These are phyloP conservation scores for Nyctibius bracteatus DNA, from an alignment of 2,113 vertebrate genomes.

Conservation along the genomic window DNA sequence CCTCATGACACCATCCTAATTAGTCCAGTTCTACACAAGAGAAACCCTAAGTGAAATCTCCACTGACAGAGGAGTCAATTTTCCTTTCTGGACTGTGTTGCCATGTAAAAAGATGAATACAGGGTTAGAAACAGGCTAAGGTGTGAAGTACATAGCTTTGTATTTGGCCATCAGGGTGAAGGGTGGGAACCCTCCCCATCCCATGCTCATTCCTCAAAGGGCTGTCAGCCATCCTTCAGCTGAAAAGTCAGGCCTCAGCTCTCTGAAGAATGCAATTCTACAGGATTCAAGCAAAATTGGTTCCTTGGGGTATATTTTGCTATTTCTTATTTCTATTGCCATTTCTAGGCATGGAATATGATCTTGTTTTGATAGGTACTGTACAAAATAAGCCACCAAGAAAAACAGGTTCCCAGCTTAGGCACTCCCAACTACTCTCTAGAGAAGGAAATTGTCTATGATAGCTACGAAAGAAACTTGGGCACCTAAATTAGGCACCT, in stretches of 20 bases:
- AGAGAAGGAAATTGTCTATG: neutral
- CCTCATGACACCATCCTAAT: neutral
- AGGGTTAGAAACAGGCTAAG: neutral
- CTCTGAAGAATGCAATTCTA: neutral
- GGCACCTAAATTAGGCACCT: neutral
- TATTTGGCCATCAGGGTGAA: neutral
- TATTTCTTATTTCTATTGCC: neutral
- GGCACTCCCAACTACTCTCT: neutral
- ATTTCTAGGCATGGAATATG: neutral
- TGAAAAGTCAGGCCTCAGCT: neutral
- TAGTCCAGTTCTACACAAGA: neutral
- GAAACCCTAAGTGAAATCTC: neutral
- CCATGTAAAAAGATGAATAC: neutral
- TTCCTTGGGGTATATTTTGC: neutral
- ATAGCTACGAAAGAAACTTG: neutral
- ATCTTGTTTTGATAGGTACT: neutral
- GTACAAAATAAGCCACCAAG: neutral
- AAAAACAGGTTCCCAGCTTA: neutral
- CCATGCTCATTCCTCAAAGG: neutral
- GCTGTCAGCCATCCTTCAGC: neutral
- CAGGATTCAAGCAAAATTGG: neutral
- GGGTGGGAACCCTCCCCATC: neutral
- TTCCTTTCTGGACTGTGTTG: neutral
- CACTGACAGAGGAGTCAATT: neutral
- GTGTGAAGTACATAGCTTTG: neutral